phyloP scores from a whole-genome alignment of 2,797 vertebrate genomes.

The Synanceia verrucosa region DNA sequence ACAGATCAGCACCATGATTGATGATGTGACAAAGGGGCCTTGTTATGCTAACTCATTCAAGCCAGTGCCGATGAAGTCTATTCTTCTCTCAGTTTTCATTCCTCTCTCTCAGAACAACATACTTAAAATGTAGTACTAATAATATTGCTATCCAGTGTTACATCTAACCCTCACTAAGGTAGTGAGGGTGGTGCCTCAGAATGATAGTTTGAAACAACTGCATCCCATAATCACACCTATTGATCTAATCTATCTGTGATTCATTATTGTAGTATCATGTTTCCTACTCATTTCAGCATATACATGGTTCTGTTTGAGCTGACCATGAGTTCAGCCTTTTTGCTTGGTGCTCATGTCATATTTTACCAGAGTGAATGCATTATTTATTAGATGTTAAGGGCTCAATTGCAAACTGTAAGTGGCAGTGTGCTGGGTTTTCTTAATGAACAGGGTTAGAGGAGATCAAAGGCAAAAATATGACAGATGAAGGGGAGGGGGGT shows the following conservation, averaged over 20 bases:
- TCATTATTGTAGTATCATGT: slow-evolving; percentile 41
- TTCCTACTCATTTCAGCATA: slow-evolving; percentile 53
- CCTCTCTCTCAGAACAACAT: slow-evolving; percentile 26
- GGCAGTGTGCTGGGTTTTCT: slow-evolving; percentile 77
- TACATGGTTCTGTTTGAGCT: slow-evolving; percentile 43
- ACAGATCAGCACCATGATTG: slow-evolving; percentile 1
- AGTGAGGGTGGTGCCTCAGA: slow-evolving; percentile 36
- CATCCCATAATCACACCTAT: slow-evolving; percentile 62
- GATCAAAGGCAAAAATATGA: slow-evolving; percentile 79
- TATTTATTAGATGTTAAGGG: slow-evolving; percentile 79
- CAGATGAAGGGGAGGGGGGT: slow-evolving; percentile 59
- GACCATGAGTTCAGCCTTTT: slow-evolving; percentile 43
- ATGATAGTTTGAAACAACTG: slow-evolving; percentile 63
- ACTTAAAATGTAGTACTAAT: slow-evolving; percentile 61
- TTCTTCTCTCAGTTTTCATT: slow-evolving; percentile 35
- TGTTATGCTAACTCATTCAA: slow-evolving; percentile 19
- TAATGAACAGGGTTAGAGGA: slow-evolving; percentile 75
- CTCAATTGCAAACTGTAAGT: slow-evolving; percentile 75
- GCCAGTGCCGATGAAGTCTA: slow-evolving; percentile 4
- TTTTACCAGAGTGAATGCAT: slow-evolving; percentile 70
- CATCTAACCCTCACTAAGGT: slow-evolving; percentile 43
- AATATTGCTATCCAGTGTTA: slow-evolving; percentile 45
- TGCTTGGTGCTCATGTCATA: slow-evolving; percentile 54
- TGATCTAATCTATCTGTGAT: slow-evolving; percentile 50
- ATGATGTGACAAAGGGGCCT: slow-evolving; percentile 25